phyloP scores from a whole-genome alignment of 2,888 invertebrate species.

The Hemistola chrysoprasaria region DNA sequence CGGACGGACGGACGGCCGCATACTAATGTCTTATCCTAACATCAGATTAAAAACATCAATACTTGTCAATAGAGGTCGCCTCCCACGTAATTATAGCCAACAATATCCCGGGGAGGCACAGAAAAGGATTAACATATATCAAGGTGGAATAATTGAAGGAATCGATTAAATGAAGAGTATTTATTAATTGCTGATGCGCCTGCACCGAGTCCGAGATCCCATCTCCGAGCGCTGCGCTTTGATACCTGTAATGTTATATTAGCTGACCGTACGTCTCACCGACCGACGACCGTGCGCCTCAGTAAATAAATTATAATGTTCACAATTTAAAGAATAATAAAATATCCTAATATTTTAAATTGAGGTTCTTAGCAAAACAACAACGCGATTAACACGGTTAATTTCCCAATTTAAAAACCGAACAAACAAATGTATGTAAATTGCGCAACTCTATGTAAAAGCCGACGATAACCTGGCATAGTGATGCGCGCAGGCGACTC shows the following conservation, averaged over 20 bases:
- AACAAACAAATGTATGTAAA: slow-evolving; percentile 81
- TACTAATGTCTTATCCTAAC: slow-evolving; percentile 81
- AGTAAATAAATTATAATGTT: slow-evolving; percentile 32
- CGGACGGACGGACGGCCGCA: slow-evolving; percentile 65
- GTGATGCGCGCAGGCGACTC: slow-evolving; percentile 12
- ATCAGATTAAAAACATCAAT: slow-evolving; percentile 82
- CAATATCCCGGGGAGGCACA: slow-evolving; percentile 76
- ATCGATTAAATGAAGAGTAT: slow-evolving; percentile 81
- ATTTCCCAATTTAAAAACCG: slow-evolving; percentile 80
- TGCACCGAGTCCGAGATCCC: slow-evolving; percentile 51
- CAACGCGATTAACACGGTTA: slow-evolving; percentile 72
- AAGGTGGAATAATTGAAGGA: slow-evolving; percentile 80
- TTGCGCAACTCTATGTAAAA: slow-evolving; percentile 77
- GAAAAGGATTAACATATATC: slow-evolving; percentile 79
- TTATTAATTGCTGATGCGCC: slow-evolving; percentile 80
- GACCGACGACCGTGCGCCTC: slow-evolving; percentile 29
- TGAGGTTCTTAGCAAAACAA: slow-evolving; percentile 55
- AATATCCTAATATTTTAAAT: slow-evolving; percentile 16
- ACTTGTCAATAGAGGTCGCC: slow-evolving; percentile 80
- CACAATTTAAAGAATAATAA: not conserved
- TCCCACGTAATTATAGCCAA: slow-evolving; percentile 81
- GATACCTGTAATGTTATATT: slow-evolving; percentile 43
- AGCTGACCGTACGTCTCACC: slow-evolving; percentile 35
- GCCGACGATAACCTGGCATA: slow-evolving; percentile 67
- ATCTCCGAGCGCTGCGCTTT: slow-evolving; percentile 50